Base-by-base conservation (phyloP, 2,797 vertebrate genomes). In the Leucoraja ocellata region DNA sequence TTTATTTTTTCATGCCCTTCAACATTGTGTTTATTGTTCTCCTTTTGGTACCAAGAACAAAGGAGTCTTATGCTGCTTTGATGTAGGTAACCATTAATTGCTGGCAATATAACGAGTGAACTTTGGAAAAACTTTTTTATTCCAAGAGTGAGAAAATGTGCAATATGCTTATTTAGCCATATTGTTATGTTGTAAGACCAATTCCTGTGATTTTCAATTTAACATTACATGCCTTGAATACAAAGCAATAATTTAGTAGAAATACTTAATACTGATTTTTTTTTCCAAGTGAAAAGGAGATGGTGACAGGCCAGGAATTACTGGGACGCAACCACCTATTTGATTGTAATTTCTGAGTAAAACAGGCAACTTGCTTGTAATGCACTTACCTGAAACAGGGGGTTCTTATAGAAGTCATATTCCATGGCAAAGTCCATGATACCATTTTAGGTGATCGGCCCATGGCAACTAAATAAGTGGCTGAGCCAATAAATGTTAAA, bases 11-110 rank as follows among this genome's bases (percentile, higher is more conserved):
- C 25, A 46, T 92, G 23, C 23, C 28, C 36, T 92, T 92, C 36
- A 92, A 92, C 90, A 74, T 92, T 92, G 90, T 92, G 90, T 4
- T 25, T 74, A 54, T 73, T 92, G 90, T 92, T 92, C 36, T 76
- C 71, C 36, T 8, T 8, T 58, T 71, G 73, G 39, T 58, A 28
- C 84, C 23, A 32, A 28, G 90, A 92, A 92, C 90, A 92, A 92
- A 92, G 36, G 71, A 76, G 68, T 92, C 25, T 74, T 92, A 54
- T 74, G 68, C 13, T 54, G 54, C 71, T 74, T 92, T 92, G 90
- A 39, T 76, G 25, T 76, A 74, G 90, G 90, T 92, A 92, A 76
- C 90, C 90, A 74, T 76, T 92, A 71, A 58, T 76, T 92, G 73
- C 25, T 76, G 90, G 90, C 71, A 76, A 23, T 58, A 92, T 18